These are phyloP conservation scores for Drosophila meridiana DNA, from an alignment of 2,888 invertebrate species.

Conservation along the genomic window DNA sequence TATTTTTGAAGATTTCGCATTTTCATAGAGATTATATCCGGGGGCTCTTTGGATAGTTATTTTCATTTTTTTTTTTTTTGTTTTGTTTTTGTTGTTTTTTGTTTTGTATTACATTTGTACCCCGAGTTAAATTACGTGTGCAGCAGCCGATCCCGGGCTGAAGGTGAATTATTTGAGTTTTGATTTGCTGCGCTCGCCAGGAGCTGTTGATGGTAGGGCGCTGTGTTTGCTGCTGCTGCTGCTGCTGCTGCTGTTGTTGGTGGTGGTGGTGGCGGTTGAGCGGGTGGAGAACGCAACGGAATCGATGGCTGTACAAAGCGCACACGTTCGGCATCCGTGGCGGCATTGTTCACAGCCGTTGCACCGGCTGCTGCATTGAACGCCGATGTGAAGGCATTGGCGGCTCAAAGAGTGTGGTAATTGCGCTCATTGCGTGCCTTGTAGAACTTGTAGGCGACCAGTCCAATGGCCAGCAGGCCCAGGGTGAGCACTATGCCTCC, in stretches of 20 bases:
- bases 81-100: slow-evolving; percentile 7
- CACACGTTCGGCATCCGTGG: slow-evolving; percentile 80
- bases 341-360: slow-evolving; percentile 52
- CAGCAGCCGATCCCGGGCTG: slow-evolving; percentile 79
- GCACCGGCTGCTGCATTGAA: slow-evolving; percentile 80
- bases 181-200: slow-evolving; percentile 19
- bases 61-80: neutral
- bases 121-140: slow-evolving; percentile 78
- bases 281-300: slow-evolving; percentile 77
- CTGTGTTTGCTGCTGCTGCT: slow-evolving; percentile 7
- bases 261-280: slow-evolving; percentile 76
- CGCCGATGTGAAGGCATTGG: slow-evolving; percentile 82
- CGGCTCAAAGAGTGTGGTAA: slow-evolving; percentile 94
- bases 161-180: slow-evolving; percentile 65
- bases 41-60: slow-evolving; percentile 54
- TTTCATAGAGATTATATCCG: slow-evolving; percentile 36
- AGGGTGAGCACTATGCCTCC: slow-evolving; percentile 94
- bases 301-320: slow-evolving; percentile 82
- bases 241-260: slow-evolving; percentile 25
- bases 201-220: slow-evolving; percentile 13
- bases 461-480: slow-evolving; percentile 91
- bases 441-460: slow-evolving; percentile 95
- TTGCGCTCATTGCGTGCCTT: slow-evolving; percentile 93
- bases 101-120: slow-evolving; percentile 38
- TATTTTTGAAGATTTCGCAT: slow-evolving; percentile 26